Evolutionary conservation across 2,113 vertebrate genomes (phyloP), one percentile per base, ranked within the genome.

Genomic region (Miniopterus natalensis): DNA sequence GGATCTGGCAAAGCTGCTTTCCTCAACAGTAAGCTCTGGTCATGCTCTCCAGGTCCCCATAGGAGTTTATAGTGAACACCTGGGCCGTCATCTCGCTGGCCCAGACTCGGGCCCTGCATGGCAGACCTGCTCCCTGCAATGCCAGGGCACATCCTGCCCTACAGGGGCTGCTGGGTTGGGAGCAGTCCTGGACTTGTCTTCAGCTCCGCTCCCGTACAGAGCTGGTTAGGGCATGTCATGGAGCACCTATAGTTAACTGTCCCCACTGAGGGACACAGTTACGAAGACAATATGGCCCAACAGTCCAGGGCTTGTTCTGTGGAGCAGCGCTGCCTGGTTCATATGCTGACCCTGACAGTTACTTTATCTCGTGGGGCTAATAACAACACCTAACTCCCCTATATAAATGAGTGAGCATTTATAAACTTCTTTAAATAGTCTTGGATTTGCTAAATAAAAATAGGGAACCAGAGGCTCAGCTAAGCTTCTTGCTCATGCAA

Each of bases 371-470:
- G 1, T 42, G 68, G 79, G 40, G 15, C 10, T 78, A 10, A 21
- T 78, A 70, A 68, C 9, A 23, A 36, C 63, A 55, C 59, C 73
- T 51, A 18, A 8, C 47, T 73, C 40, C 57, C 57, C n/a, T 0
- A 6, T 36, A n/a, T 12, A 78, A 86, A 71, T 59, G 68, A 94
- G 18, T n/a, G 75, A 57, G 57, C 20, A 23, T 40, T 92, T 92
- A 25, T 23, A 57, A 15, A 42, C 47, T 42, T 93, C 79, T 94
- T 93, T 88, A 81, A 94, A 59, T 42, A 92, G 89, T 47, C n/a
- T 21, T 7, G 79, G 31, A 42, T 78, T 88, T 86, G 70, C 89
- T 79, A 81, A 94, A 84, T 81, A n/a, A 71, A 90, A 91, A 45
- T 15, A 70, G 27, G 83, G 66, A 78, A 17, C 21, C 20, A 15